Conservation (phyloP, 2,888 invertebrate species). For the Amitus sp. region DNA sequence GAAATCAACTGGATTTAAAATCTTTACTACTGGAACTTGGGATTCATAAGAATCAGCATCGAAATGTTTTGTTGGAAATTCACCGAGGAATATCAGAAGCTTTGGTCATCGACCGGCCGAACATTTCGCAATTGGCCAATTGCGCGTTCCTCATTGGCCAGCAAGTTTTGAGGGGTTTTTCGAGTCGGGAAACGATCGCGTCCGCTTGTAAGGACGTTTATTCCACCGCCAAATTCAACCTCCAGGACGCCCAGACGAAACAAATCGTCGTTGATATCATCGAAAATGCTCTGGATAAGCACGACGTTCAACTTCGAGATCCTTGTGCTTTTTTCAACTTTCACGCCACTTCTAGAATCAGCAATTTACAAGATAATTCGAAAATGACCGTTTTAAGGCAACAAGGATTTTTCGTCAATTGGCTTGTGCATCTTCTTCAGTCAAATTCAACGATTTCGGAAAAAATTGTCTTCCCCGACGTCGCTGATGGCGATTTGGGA, state of each 20-base stretch:
- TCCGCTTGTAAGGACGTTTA: slow-evolving; percentile 76
- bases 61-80: slow-evolving; percentile 67
- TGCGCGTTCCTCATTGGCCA: slow-evolving; percentile 74
- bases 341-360: slow-evolving; percentile 59
- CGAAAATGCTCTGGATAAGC: slow-evolving; percentile 67
- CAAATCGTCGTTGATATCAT: slow-evolving; percentile 68
- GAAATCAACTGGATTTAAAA: slow-evolving; percentile 65
- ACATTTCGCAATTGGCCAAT: slow-evolving; percentile 73
- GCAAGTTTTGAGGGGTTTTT: slow-evolving; percentile 72
- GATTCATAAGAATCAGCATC: slow-evolving; percentile 62
- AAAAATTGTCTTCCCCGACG: too few relatives aligned
- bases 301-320: slow-evolving; percentile 48
- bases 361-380: slow-evolving; percentile 69
- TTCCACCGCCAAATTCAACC: slow-evolving; percentile 69
- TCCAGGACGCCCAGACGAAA: slow-evolving; percentile 62
- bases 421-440: slow-evolving; percentile 22
- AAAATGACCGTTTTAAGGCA: slow-evolving; percentile 69
- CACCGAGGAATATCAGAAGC: slow-evolving; percentile 64
- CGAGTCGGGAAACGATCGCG: slow-evolving; percentile 68
- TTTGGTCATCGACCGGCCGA: slow-evolving; percentile 67
- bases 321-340: slow-evolving; percentile 44
- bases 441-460: not conserved
- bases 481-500: slow-evolving; percentile 18
- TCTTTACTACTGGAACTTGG: slow-evolving; percentile 69
- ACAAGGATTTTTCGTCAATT: slow-evolving; percentile 65